Conservation (phyloP, 2,113 vertebrate species). For the Amia ocellicauda region DNA sequence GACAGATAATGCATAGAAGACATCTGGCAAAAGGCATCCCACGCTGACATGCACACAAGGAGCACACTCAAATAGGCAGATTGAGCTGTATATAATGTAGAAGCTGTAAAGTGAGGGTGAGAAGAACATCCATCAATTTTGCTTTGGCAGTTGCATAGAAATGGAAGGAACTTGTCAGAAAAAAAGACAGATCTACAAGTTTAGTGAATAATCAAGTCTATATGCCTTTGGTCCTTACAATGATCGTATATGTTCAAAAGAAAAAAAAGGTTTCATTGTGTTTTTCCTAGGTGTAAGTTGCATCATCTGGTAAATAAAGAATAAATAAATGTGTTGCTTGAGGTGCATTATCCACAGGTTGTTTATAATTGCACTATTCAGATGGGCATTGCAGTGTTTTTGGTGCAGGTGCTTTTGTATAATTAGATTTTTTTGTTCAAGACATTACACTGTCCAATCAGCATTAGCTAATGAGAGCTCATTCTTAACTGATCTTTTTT, state of each 20-base stretch:
- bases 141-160: constrained; percentile 1
- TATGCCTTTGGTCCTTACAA: not conserved
- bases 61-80: constrained; percentile 39
- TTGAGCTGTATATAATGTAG: constrained; percentile 39
- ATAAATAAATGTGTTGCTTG: not conserved
- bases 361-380: not conserved
- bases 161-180: not conserved
- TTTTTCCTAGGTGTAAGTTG: not conserved
- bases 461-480: too few relatives aligned
- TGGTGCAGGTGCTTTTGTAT: not conserved
- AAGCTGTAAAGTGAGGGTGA: constrained; percentile 14
- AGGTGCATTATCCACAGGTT: not conserved
- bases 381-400: not conserved
- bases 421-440: not conserved
- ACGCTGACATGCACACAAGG: constrained; percentile 28
- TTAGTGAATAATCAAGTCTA: constrained; percentile 4
- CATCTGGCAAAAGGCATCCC: constrained; percentile 40
- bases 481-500: too few relatives aligned
- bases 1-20: constrained; percentile 52
- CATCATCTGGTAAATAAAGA: not conserved
- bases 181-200: not conserved
- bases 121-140: constrained; percentile 18
- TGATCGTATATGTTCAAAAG: too few relatives aligned
- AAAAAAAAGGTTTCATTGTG: too few relatives aligned
- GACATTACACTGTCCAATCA: not conserved